A percentile compares a stretch with the other conserved stretches of the same genome.
Conservation (phyloP, 2,113 vertebrate genomes). For the human region DNA sequence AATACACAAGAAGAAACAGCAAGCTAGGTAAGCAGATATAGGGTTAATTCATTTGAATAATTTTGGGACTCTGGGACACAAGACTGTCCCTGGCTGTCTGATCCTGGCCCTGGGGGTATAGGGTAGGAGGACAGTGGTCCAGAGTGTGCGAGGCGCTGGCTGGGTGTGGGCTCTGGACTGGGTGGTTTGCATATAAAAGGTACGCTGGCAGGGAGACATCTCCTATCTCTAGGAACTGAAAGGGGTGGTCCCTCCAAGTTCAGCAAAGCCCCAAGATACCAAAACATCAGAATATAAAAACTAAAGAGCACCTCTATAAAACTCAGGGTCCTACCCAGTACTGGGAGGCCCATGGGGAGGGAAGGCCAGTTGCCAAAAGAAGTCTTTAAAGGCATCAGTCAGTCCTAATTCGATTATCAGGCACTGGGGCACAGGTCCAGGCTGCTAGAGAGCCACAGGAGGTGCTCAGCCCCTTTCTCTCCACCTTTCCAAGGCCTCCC, state of each 20-base stretch:
- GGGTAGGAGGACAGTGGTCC: background rate
- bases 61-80: too few species aligned
- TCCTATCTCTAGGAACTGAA: background rate
- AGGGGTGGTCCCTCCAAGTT: background rate
- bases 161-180: too few species aligned
- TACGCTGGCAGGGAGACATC: fast-evolving
- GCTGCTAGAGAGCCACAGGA: background rate
- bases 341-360: too few species aligned
- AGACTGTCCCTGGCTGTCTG: background rate
- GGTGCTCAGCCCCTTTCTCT: background rate
- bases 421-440: too few species aligned
- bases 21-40: too few species aligned
- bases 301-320: background rate
- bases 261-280: background rate
- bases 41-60: background rate
- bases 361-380: background rate
- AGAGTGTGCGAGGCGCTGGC: background rate
- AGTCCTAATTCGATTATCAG: background rate
- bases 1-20: background rate
- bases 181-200: background rate
- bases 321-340: background rate
- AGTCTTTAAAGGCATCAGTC: background rate
- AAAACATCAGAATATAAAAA: background rate
- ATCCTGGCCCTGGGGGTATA: background rate
- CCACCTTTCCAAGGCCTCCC: background rate